Evolutionary conservation across 1,140 invertebrate genomes (phyloP).

Genomic region (Episyrphus balteatus): DNA sequence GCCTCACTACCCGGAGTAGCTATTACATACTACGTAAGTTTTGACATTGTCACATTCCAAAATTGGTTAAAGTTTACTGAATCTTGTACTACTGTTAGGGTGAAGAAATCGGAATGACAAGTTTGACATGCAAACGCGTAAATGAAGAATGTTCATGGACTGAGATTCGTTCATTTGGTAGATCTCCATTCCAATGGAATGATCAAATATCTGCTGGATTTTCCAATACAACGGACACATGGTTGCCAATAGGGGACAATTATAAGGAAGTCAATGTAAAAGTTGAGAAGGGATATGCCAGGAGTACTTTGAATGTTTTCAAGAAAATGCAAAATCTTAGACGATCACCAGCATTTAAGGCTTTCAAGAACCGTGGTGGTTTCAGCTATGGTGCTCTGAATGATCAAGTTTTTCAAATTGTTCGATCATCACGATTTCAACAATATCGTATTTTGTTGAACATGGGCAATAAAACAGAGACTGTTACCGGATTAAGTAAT

Average conservation of each 20-base stretch:
- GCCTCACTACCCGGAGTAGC: neutral
- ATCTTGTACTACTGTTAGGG: conserved; percentile 26
- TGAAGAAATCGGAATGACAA: conserved; percentile 67
- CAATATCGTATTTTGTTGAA: conserved; percentile 29
- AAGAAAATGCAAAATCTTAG: conserved; percentile 25
- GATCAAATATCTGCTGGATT: conserved; percentile 43
- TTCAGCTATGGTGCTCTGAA: conserved; percentile 31
- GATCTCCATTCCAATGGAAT: conserved; percentile 54
- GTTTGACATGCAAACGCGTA: conserved; percentile 42
- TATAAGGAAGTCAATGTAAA: conserved; percentile 41
- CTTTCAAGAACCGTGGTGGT: conserved; percentile 23
- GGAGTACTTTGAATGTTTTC: conserved; percentile 37
- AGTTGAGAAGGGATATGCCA: conserved; percentile 13
- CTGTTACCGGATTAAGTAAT: neutral
- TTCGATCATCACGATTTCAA: conserved; percentile 10
- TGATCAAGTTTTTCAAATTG: conserved; percentile 26
- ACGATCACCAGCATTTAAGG: conserved; percentile 14
- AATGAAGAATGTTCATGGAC: conserved; percentile 29
- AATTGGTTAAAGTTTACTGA: too few species aligned
- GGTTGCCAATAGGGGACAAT: conserved; percentile 48
- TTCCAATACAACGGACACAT: conserved; percentile 38
- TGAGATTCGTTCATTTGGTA: conserved; percentile 42
- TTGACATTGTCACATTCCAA: neutral
- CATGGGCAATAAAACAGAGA: conserved; percentile 18
- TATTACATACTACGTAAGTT: neutral